Conservation (phyloP, 1,140 invertebrate genomes). For the Phocides pigmalion region DNA sequence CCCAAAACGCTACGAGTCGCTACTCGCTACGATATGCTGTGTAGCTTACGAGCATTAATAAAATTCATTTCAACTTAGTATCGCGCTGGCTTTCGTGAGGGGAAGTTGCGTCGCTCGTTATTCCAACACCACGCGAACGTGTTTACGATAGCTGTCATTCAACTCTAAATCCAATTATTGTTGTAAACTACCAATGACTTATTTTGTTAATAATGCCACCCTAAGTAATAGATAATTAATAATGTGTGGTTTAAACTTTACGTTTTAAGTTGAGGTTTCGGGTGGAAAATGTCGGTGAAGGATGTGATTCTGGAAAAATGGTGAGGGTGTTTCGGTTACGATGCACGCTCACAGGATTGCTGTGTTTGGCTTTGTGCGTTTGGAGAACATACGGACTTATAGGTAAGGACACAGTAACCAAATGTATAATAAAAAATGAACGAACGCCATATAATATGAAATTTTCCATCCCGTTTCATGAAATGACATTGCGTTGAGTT, state of each 20-base stretch:
- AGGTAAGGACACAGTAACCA: conserved; percentile 49
- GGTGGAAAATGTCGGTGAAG: conserved; percentile 67
- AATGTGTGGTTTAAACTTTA: conserved; percentile 50
- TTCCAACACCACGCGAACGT: conserved; percentile 44
- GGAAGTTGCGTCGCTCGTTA: conserved; percentile 42
- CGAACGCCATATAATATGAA: background rate
- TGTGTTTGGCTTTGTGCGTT: conserved; percentile 53
- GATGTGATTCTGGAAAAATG: conserved; percentile 78
- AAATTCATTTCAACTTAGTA: conserved; percentile 62
- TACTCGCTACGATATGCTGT: conserved; percentile 55
- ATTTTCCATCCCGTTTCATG: background rate
- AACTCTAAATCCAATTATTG: conserved; percentile 71
- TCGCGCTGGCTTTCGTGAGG: conserved; percentile 45
- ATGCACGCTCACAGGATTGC: conserved; percentile 65
- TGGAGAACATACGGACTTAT: conserved; percentile 62
- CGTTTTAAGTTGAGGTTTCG: conserved; percentile 43
- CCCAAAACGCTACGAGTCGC: conserved; percentile 46
- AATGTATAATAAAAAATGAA: too few species aligned
- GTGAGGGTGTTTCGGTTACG: conserved; percentile 62
- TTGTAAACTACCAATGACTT: conserved; percentile 55
- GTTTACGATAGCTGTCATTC: conserved; percentile 59
- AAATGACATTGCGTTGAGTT: background rate
- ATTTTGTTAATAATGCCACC: conserved; percentile 57
- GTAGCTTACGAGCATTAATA: conserved; percentile 25
- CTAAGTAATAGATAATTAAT: conserved; percentile 52